Conservation (phyloP, 2,888 invertebrate genomes). For the Lasioglossum vierecki region DNA sequence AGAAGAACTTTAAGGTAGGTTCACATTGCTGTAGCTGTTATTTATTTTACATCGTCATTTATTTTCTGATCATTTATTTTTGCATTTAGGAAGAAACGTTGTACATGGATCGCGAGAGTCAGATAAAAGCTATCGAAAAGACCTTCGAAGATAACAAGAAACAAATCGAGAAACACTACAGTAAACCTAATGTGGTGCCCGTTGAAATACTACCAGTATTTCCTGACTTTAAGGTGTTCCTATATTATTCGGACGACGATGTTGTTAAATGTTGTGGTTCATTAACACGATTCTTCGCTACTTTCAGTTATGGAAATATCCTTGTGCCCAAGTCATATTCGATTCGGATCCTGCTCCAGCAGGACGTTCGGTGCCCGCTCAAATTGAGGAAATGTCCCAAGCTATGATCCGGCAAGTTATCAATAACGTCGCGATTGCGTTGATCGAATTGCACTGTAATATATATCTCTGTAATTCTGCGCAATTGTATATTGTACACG, state of each 20-base stretch:
- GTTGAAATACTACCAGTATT: conserved; percentile 94
- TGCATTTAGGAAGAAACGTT: conserved; percentile 92
- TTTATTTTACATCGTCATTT: conserved; percentile 3
- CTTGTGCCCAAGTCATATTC: conserved; percentile 99
- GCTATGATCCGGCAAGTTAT: conserved; percentile 95
- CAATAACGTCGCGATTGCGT: neutral
- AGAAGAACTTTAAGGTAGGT: conserved; percentile 91
- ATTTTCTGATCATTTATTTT: conserved; percentile 24
- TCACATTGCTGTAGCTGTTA: neutral
- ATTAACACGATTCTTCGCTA: neutral
- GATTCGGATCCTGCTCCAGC: conserved; percentile 98
- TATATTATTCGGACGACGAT: conserved; percentile 1
- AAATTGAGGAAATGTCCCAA: conserved; percentile 99
- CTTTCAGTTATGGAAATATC: conserved; percentile 95
- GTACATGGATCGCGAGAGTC: conserved; percentile 98
- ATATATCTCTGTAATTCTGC: neutral
- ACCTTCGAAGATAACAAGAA: conserved; percentile 96
- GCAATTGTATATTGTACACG: neutral
- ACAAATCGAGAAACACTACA: conserved; percentile 96
- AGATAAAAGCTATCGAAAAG: conserved; percentile 98
- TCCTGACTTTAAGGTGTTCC: conserved; percentile 93
- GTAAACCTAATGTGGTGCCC: conserved; percentile 97
- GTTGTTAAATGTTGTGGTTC: conserved; percentile 19
- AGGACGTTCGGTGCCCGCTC: conserved; percentile 93
- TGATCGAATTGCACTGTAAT: neutral